These are phyloP conservation scores for Lutjanus erythropterus DNA, from an alignment of 2,113 vertebrate species.

Conservation along the genomic window DNA sequence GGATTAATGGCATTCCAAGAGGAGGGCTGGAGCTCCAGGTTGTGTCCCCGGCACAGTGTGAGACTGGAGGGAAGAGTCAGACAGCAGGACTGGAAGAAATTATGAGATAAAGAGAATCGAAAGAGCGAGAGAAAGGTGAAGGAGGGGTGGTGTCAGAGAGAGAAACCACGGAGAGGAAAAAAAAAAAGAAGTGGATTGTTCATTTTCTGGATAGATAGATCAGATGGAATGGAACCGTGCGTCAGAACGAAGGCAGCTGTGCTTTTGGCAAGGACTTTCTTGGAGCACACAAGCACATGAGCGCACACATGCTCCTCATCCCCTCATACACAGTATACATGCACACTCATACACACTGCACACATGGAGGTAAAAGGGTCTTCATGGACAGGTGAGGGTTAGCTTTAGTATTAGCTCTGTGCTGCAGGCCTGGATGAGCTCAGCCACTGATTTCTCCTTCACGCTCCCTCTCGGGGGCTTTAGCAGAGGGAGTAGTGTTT, in stretches of 20 bases:
- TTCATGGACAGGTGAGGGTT: slow-evolving; percentile 74
- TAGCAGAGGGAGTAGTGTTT: slow-evolving; percentile 83
- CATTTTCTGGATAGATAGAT: slow-evolving; percentile 89
- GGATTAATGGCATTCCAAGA: slow-evolving; percentile 76
- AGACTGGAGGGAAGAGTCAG: slow-evolving; percentile 73
- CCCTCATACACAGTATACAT: slow-evolving; percentile 27
- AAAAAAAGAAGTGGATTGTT: slow-evolving; percentile 71
- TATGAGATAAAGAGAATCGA: slow-evolving; percentile 72
- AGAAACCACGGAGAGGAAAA: slow-evolving; percentile 77
- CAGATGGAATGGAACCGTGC: slow-evolving; percentile 83
- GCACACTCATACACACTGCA: slow-evolving; percentile 55
- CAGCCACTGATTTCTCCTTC: slow-evolving; percentile 74
- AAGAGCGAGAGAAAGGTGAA: slow-evolving; percentile 45
- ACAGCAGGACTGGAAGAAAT: slow-evolving; percentile 81
- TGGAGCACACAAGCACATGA: slow-evolving; percentile 68
- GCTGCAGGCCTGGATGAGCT: slow-evolving; percentile 89
- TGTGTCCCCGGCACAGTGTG: slow-evolving; percentile 76
- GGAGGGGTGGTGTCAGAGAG: slow-evolving; percentile 68
- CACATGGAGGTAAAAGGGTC: slow-evolving; percentile 57
- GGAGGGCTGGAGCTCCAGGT: slow-evolving; percentile 71
- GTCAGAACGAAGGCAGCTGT: slow-evolving; percentile 84
- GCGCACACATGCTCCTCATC: slow-evolving; percentile 46
- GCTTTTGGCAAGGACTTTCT: slow-evolving; percentile 86
- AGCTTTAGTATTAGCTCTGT: slow-evolving; percentile 83
- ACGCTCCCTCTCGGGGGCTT: slow-evolving; percentile 79